Conservation (phyloP, 2,113 vertebrate genomes). For the Callithrix jacchus region DNA sequence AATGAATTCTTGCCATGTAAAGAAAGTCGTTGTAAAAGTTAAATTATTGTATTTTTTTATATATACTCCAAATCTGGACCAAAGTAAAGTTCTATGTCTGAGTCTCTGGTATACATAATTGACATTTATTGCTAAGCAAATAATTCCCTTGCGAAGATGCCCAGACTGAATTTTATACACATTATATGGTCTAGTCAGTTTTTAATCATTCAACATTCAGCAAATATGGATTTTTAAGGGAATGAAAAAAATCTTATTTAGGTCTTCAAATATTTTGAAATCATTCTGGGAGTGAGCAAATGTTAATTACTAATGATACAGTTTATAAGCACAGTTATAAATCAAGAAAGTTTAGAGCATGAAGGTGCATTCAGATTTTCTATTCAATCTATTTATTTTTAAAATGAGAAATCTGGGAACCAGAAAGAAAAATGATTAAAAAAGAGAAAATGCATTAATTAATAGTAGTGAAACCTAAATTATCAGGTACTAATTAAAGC, state of each 20-base stretch:
- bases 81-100: not conserved
- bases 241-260: not conserved
- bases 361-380: conserved; percentile 8
- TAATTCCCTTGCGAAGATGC: not conserved
- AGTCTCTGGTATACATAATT: not conserved
- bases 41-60: not conserved
- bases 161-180: not conserved
- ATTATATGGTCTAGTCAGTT: not conserved
- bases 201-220: not conserved
- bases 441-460: not conserved
- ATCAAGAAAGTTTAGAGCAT: not conserved
- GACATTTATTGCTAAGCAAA: not conserved
- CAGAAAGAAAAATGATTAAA: conserved; percentile 37
- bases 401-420: conserved; percentile 40
- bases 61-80: not conserved
- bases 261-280: not conserved
- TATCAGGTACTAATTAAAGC: conserved; percentile 46
- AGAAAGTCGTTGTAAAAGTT: not conserved
- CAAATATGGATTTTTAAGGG: not conserved
- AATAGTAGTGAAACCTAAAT: not conserved
- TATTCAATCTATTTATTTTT: conserved; percentile 41
- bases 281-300: not conserved
- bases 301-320: conserved; percentile 30
- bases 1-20: not conserved
- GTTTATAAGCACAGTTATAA: conserved; percentile 35